Evolutionary conservation across 2,888 invertebrate species (phyloP).

Genomic region (Latrodectus elegans): DNA sequence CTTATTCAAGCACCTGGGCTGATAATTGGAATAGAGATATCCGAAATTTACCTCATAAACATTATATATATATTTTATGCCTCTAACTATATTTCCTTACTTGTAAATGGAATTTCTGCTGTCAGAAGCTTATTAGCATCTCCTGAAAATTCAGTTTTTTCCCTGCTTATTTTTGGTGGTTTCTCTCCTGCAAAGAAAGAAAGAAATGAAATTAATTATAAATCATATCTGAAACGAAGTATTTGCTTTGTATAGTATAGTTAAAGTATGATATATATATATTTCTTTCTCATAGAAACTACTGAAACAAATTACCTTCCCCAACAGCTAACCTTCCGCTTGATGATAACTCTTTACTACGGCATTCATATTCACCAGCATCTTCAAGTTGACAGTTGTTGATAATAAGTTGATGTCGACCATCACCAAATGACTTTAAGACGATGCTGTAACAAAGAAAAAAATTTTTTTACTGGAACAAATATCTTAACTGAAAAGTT

Average conservation of each 20-base stretch:
- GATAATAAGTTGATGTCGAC: slow-evolving; percentile 94
- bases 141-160: slow-evolving; percentile 88
- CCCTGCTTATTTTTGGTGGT: slow-evolving; percentile 91
- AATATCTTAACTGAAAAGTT: no score
- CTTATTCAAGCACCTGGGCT: background rate
- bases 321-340: slow-evolving; percentile 88
- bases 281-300: background rate
- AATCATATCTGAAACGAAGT: no score
- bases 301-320: slow-evolving; percentile 76
- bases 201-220: background rate
- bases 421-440: slow-evolving; percentile 93
- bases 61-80: no score
- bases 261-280: background rate
- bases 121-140: slow-evolving; percentile 92
- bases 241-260: no score
- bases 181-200: slow-evolving; percentile 82
- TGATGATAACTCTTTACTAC: slow-evolving; percentile 87
- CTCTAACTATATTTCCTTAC: slow-evolving; percentile 74
- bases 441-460: slow-evolving; percentile 80
- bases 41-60: no score
- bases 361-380: slow-evolving; percentile 90
- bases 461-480: no score
- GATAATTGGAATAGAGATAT: background rate
- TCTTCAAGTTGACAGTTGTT: slow-evolving; percentile 87
- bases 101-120: slow-evolving; percentile 92